Conservation (phyloP, 92 coral and sea anemone genomes). For the Palythoa grandiflora region DNA sequence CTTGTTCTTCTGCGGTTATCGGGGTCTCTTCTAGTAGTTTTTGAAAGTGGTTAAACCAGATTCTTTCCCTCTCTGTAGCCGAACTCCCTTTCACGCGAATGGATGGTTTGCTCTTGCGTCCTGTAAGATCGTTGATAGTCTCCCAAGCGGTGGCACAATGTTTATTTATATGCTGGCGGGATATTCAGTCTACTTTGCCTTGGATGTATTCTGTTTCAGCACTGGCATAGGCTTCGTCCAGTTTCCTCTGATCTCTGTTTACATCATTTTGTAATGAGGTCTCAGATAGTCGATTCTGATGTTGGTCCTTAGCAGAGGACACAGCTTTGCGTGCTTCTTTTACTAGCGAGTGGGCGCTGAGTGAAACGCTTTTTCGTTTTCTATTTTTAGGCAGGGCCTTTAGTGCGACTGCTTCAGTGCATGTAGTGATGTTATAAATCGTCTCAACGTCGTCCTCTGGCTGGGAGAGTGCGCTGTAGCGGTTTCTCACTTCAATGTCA, state of each 20-base stretch:
- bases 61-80: constrained; percentile 42
- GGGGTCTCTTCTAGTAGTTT: constrained; percentile 50
- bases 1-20: constrained; percentile 37
- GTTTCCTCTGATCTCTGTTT: constrained; percentile 39
- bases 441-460: too few relatives aligned
- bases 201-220: constrained; percentile 51
- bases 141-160: constrained; percentile 43
- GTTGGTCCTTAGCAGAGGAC: too few relatives aligned
- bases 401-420: too few relatives aligned
- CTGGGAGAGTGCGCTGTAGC: too few relatives aligned
- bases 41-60: constrained; percentile 54
- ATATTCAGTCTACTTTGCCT: constrained; percentile 28
- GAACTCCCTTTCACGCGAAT: constrained; percentile 47
- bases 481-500: too few relatives aligned
- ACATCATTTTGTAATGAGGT: constrained; percentile 27
- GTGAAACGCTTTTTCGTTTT: too few relatives aligned
- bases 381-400: too few relatives aligned
- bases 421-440: too few relatives aligned
- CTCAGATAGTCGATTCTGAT: too few relatives aligned
- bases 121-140: constrained; percentile 48
- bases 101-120: constrained; percentile 58
- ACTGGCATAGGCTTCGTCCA: constrained; percentile 34
- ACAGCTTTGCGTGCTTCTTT: too few relatives aligned
- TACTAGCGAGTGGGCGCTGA: too few relatives aligned
- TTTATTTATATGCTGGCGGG: background rate